Evolutionary conservation across 2,888 invertebrate species (phyloP).

Genomic region (Trypoxylon attenuatum): DNA sequence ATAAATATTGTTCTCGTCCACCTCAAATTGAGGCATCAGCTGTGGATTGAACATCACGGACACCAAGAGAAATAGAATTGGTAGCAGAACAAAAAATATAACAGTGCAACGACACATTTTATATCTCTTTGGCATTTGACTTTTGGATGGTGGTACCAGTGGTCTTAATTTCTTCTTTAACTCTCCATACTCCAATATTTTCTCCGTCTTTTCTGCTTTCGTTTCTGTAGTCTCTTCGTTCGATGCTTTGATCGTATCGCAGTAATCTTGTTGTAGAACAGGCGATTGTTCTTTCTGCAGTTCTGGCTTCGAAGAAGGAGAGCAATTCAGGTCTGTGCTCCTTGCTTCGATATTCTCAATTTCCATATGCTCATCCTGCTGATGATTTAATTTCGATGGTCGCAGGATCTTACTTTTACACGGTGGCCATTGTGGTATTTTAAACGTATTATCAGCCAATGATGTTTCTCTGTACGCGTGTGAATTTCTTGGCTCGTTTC

Average conservation of each 20-base stretch:
- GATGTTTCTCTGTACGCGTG: too few relatives aligned
- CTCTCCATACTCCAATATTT: slow-evolving; percentile 13
- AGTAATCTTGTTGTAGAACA: background rate
- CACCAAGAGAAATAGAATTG: slow-evolving; percentile 28
- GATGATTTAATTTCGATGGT: background rate
- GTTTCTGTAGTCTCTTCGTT: background rate
- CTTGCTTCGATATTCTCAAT: slow-evolving; percentile 6
- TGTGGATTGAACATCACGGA: slow-evolving; percentile 22
- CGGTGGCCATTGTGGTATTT: background rate
- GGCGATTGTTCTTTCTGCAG: background rate
- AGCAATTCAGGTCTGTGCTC: background rate
- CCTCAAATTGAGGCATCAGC: slow-evolving; percentile 5
- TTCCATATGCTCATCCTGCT: slow-evolving; percentile 25
- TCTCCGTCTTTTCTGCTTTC: background rate
- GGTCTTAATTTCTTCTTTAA: slow-evolving; percentile 52
- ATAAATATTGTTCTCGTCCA: slow-evolving; percentile 47
- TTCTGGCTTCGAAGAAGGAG: background rate
- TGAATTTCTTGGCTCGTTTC: too few relatives aligned
- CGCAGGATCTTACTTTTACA: background rate
- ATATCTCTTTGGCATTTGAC: background rate
- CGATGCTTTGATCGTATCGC: background rate
- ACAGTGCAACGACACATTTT: slow-evolving; percentile 6
- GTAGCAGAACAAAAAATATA: slow-evolving; percentile 35
- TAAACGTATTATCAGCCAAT: slow-evolving; percentile 16
- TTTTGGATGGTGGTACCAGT: slow-evolving; percentile 22